Conservation (phyloP, 53 echinoderm and acorn worm species). For the Patiria pectinifera region DNA sequence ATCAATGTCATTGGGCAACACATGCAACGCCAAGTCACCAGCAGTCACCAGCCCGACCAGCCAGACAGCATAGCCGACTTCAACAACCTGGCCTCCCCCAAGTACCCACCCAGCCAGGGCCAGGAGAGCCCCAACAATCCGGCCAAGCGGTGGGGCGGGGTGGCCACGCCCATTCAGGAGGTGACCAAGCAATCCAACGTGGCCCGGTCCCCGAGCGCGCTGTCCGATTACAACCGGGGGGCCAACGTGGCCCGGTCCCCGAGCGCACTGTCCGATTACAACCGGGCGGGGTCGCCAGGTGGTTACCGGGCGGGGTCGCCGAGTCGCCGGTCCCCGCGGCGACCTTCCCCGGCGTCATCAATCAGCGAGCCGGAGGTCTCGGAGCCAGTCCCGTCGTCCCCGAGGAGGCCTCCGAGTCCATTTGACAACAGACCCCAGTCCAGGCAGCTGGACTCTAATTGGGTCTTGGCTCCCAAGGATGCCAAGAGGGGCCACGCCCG, state of each 20-base stretch:
- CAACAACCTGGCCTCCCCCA: constrained; percentile 1
- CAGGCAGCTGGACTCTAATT: constrained; percentile 39
- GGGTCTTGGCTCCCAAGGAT: constrained; percentile 14
- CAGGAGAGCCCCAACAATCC: constrained; percentile 49
- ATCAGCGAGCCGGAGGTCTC: background rate
- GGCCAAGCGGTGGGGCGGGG: constrained; percentile 55
- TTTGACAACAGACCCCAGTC: background rate
- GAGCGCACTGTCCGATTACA: constrained; percentile 4
- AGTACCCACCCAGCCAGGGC: constrained; percentile 15
- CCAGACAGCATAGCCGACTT: constrained; percentile 36
- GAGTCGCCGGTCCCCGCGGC: background rate
- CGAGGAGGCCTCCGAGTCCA: background rate
- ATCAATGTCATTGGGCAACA: constrained; percentile 29
- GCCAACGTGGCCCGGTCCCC: background rate
- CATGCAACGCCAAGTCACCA: constrained; percentile 31
- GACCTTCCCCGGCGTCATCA: constrained; percentile 6
- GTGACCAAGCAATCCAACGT: background rate
- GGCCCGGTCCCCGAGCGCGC: background rate
- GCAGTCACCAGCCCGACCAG: background rate
- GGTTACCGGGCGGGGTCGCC: background rate
- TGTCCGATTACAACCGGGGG: constrained; percentile 4
- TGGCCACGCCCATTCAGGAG: constrained; percentile 31
- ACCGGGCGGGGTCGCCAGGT: background rate
- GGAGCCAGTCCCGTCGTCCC: background rate
- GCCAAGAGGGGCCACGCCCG: constrained; percentile 4